phyloP scores from a whole-genome alignment of 1,140 invertebrate species.

The Neoseiulus cucumeris region DNA sequence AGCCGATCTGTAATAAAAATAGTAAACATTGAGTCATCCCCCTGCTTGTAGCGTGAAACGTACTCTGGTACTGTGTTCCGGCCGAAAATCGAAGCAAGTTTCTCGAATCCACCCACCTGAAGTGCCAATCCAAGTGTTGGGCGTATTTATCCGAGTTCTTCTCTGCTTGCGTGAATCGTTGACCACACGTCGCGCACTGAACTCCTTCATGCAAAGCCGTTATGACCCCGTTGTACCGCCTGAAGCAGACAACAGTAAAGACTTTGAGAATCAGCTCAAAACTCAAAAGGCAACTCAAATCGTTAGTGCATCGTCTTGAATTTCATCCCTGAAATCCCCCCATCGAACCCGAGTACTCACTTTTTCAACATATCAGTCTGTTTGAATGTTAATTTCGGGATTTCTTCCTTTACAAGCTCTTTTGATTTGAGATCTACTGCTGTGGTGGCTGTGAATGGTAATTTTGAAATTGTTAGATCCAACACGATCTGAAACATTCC shows the following conservation, averaged over 20 bases:
- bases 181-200: constrained; percentile 82
- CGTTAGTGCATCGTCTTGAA: no score
- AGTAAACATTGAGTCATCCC: no score
- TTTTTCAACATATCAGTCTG: neutral
- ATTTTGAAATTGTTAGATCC: no score
- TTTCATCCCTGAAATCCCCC: no score
- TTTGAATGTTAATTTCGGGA: neutral
- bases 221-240: constrained; percentile 43
- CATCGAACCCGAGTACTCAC: neutral
- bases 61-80: no score
- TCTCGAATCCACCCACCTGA: constrained; percentile 26
- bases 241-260: constrained; percentile 15
- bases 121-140: constrained; percentile 92
- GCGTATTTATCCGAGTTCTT: constrained; percentile 49
- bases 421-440: no score
- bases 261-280: no score
- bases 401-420: neutral
- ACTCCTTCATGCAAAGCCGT: constrained; percentile 56
- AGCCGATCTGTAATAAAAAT: constrained; percentile 42
- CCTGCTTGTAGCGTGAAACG: neutral
- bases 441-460: no score
- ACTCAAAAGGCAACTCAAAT: no score
- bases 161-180: constrained; percentile 39
- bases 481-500: no score
- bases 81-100: no score